Percentiles rank a stretch among this genome's conserved stretches.
These are phyloP conservation scores for Andrena marginata DNA, from an alignment of 2,888 invertebrate genomes.

Conservation along the genomic window DNA sequence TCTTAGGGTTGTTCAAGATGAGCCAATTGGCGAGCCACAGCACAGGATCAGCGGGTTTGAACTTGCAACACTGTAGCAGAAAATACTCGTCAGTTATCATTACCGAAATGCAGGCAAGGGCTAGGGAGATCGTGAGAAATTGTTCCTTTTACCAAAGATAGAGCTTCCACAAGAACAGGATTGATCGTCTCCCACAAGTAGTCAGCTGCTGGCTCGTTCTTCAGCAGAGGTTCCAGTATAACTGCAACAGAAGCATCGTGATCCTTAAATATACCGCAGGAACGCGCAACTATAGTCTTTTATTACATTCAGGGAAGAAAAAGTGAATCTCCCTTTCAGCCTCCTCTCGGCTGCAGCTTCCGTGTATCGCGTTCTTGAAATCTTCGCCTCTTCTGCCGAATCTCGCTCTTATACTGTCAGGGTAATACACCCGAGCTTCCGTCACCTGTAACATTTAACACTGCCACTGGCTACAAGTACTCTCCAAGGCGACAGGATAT, in stretches of 20 bases:
- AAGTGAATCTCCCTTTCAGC: conserved; percentile 94
- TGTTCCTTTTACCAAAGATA: conserved; percentile 79
- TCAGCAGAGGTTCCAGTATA: conserved; percentile 90
- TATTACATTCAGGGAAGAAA: conserved; percentile 93
- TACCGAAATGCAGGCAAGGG: neutral
- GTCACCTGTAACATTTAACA: conserved; percentile 84
- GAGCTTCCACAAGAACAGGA: conserved; percentile 88
- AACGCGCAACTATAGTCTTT: neutral
- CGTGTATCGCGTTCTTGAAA: conserved; percentile 92
- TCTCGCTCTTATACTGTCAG: conserved; percentile 89
- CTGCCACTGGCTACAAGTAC: neutral
- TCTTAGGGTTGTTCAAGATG: conserved; percentile 91
- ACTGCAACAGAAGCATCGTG: conserved; percentile 85
- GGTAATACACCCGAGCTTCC: conserved; percentile 90
- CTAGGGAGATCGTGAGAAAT: neutral
- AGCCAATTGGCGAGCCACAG: conserved; percentile 93
- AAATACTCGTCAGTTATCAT: neutral
- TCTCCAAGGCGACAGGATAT: neutral
- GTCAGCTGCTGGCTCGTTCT: conserved; percentile 88
- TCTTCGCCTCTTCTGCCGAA: conserved; percentile 89
- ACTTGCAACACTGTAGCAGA: conserved; percentile 87
- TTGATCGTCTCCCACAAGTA: conserved; percentile 90
- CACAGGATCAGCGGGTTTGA: conserved; percentile 91
- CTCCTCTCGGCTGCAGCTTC: conserved; percentile 89
- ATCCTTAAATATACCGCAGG: no score